Evolutionary conservation across 2,113 vertebrate genomes (phyloP).

Genomic region (Apodemus sylvaticus): DNA sequence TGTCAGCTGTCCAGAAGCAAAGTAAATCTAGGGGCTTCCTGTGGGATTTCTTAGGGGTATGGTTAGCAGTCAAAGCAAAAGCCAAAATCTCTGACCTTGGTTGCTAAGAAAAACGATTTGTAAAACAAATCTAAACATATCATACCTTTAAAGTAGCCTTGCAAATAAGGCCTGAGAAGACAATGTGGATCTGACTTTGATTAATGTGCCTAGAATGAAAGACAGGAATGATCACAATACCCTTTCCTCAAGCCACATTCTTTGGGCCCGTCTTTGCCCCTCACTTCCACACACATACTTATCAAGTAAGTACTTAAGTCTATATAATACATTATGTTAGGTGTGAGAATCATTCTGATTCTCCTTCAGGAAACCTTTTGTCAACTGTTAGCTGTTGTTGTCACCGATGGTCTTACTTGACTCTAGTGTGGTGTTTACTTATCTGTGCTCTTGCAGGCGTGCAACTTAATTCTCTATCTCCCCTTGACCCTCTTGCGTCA

Average conservation of each 20-base stretch:
- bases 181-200: constrained; percentile 6
- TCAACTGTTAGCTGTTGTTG: constrained; percentile 2
- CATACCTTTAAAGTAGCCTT: constrained; percentile 38
- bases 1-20: constrained; percentile 23
- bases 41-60: constrained; percentile 46
- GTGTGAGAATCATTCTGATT: not conserved
- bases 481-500: not conserved
- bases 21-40: constrained; percentile 52
- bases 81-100: constrained; percentile 31
- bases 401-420: not conserved
- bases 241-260: constrained; percentile 28
- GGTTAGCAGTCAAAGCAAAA: constrained; percentile 50
- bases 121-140: constrained; percentile 65
- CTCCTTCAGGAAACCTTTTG: constrained; percentile 6
- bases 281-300: constrained; percentile 6
- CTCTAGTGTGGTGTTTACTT: not conserved
- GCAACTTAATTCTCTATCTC: not conserved
- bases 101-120: constrained; percentile 53
- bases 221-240: not conserved
- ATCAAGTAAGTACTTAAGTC: constrained; percentile 18
- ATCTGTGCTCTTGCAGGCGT: not conserved
- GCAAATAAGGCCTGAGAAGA: constrained; percentile 40
- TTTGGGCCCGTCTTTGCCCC: not conserved
- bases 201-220: not conserved
- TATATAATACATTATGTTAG: not conserved